Conservation (phyloP, 2,113 vertebrate species). For the Panthera tigris region DNA sequence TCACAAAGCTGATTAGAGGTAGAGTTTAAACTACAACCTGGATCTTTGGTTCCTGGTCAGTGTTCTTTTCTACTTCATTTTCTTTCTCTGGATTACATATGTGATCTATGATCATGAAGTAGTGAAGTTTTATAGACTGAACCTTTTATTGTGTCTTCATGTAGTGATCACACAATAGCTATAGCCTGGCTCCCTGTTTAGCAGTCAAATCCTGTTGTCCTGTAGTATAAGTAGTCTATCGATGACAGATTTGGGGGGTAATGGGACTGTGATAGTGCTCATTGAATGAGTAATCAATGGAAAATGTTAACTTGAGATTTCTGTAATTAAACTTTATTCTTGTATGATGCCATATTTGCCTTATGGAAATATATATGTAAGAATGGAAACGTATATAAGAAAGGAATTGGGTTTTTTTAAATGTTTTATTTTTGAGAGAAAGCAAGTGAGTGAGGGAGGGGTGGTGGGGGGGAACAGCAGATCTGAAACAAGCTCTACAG, state of each 20-base stretch:
- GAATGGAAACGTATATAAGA: background rate
- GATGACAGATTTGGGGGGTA: background rate
- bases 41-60: background rate
- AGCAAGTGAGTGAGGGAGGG: too few relatives aligned
- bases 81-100: background rate
- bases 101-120: background rate
- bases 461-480: too few relatives aligned
- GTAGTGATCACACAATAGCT: background rate
- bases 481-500: too few relatives aligned
- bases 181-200: background rate
- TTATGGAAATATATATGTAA: background rate
- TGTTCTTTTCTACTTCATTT: background rate
- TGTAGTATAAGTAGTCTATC: background rate
- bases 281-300: background rate
- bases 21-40: background rate
- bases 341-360: background rate
- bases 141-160: background rate
- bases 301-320: conserved; percentile 25
- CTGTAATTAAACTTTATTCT: conserved; percentile 3
- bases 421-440: too few relatives aligned
- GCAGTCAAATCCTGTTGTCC: background rate
- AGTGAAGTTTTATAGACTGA: background rate
- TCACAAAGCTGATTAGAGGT: background rate
- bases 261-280: background rate
- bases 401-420: too few relatives aligned